phyloP scores from a whole-genome alignment of 2,797 vertebrate genomes.

The Nasua narica region DNA sequence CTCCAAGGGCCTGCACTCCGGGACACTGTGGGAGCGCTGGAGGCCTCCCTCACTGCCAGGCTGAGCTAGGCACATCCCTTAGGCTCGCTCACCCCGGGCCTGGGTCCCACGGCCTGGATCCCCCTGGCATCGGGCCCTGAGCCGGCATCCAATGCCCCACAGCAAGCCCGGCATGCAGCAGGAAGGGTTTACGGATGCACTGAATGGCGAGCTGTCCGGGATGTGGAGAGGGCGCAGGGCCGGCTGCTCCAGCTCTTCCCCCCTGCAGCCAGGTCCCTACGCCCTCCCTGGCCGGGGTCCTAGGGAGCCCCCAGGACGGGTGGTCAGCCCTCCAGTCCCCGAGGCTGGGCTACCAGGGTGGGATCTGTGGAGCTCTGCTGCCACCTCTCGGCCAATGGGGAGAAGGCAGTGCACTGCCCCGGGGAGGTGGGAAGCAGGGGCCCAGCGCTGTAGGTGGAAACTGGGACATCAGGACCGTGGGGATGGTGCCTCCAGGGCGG shows the following conservation, averaged over 20 bases:
- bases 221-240: no score
- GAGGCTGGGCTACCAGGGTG: rapidly evolving
- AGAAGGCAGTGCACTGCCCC: not conserved
- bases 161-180: not conserved
- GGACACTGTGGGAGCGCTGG: not conserved
- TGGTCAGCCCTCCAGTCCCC: rapidly evolving
- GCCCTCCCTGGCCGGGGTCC: not conserved
- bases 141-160: not conserved
- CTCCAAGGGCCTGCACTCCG: not conserved
- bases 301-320: no score
- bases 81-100: rapidly evolving
- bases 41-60: not conserved
- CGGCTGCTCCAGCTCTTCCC: not conserved
- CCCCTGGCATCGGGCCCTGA: rapidly evolving
- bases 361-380: not conserved
- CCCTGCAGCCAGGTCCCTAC: rapidly evolving
- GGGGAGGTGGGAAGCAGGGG: rapidly evolving
- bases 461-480: rapidly evolving
- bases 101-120: not conserved
- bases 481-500: rapidly evolving
- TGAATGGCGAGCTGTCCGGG: rapidly evolving
- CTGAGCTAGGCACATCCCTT: not conserved
- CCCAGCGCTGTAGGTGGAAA: rapidly evolving
- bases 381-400: not conserved
- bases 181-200: not conserved